A percentile compares a stretch with the other conserved stretches of the same genome.
Evolutionary conservation across 2,888 invertebrate genomes (phyloP).

Genomic region (Ethmia dodecea): DNA sequence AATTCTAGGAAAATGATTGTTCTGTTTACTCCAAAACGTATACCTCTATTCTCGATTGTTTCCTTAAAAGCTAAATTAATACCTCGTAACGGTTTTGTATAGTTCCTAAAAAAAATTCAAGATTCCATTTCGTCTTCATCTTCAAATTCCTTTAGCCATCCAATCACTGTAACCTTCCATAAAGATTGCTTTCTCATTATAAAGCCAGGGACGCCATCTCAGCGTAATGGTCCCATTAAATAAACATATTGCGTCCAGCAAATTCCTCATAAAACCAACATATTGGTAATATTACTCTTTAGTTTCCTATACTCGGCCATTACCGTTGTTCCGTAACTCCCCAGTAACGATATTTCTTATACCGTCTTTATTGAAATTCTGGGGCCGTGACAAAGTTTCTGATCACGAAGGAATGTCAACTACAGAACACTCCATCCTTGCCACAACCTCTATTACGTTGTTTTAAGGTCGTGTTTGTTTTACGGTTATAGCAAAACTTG

Average conservation of each 20-base stretch:
- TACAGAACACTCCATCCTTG: conserved; percentile 10
- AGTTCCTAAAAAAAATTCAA: no score
- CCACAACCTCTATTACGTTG: conserved; percentile 7
- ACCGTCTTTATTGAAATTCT: conserved; percentile 69
- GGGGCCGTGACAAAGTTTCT: conserved; percentile 44
- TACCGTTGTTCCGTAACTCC: conserved; percentile 34
- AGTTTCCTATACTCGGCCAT: conserved; percentile 43
- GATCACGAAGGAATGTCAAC: conserved; percentile 32
- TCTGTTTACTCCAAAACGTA: no score
- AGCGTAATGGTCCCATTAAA: conserved; percentile 50
- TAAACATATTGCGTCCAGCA: conserved; percentile 55
- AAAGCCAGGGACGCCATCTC: conserved; percentile 25
- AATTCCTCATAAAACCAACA: conserved; percentile 61
- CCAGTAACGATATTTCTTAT: conserved; percentile 52
- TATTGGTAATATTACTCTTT: conserved; percentile 44
- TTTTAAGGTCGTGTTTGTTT: conserved; percentile 9
- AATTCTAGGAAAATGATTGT: no score
- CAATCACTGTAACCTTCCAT: no score
- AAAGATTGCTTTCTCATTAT: no score
- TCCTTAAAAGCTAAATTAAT: no score
- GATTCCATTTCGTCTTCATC: no score
- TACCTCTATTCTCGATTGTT: no score
- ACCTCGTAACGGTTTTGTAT: no score
- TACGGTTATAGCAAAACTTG: no score
- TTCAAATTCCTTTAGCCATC: no score